Evolutionary conservation across 2,888 invertebrate genomes (phyloP).

Genomic region (Craniophora ligustri): DNA sequence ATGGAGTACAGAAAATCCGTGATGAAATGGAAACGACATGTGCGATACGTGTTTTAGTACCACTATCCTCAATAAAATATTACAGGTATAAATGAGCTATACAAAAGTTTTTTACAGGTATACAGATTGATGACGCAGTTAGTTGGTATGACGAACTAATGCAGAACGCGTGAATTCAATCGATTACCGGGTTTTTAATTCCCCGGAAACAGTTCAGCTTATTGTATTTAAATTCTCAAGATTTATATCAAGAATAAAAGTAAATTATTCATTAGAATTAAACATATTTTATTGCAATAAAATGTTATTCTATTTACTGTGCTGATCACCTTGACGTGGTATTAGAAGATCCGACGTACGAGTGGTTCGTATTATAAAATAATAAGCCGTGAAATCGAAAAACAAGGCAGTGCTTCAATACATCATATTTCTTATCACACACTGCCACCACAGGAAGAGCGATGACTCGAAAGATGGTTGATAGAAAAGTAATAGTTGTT

Average conservation of each 20-base stretch:
- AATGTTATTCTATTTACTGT: constrained; percentile 3
- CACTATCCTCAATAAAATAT: neutral
- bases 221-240: constrained; percentile 16
- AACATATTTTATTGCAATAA: constrained; percentile 5
- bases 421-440: constrained; percentile 41
- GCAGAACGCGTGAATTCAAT: constrained; percentile 1
- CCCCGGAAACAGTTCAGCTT: constrained; percentile 20
- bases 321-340: constrained; percentile 48
- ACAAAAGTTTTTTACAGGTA: neutral
- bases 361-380: constrained; percentile 16
- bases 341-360: constrained; percentile 22
- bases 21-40: neutral
- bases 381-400: constrained; percentile 34
- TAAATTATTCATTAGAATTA: constrained; percentile 20
- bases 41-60: neutral
- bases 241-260: constrained; percentile 19
- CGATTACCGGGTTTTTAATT: constrained; percentile 24
- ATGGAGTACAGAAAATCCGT: neutral
- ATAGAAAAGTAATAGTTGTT: constrained; percentile 20
- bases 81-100: neutral
- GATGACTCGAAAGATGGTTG: constrained; percentile 23
- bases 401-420: constrained; percentile 22
- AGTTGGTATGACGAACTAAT: neutral
- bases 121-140: neutral
- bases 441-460: constrained; percentile 30